Evolutionary conservation across 1,140 invertebrate genomes (phyloP).

Genomic region (Spodoptera frugiperda): DNA sequence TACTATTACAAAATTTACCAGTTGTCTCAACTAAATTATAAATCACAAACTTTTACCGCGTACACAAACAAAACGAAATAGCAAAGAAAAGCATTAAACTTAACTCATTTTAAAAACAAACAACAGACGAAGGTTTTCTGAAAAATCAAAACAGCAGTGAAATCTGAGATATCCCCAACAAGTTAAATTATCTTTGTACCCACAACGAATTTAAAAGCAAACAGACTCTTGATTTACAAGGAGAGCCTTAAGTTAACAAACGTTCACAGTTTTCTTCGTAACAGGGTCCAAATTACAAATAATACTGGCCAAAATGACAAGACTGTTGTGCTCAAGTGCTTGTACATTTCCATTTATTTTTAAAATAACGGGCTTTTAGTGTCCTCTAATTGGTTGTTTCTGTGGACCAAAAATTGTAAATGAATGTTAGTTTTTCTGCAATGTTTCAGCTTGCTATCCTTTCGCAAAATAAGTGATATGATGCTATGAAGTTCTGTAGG

Average conservation of each 20-base stretch:
- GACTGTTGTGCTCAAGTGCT: neutral
- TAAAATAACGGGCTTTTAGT: too few relatives aligned
- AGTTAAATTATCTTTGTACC: conserved; percentile 35
- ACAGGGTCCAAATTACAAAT: conserved; percentile 20
- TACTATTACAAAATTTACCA: neutral
- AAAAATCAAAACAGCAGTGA: conserved; percentile 21
- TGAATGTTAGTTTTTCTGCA: too few relatives aligned
- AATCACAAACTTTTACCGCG: neutral
- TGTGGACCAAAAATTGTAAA: too few relatives aligned
- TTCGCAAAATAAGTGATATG: too few relatives aligned
- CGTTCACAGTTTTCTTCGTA: neutral
- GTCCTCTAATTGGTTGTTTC: too few relatives aligned
- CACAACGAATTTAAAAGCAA: conserved; percentile 33
- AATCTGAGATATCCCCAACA: conserved; percentile 4
- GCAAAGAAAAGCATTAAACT: neutral
- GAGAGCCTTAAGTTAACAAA: conserved; percentile 23
- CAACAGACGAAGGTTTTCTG: neutral
- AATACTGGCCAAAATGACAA: neutral
- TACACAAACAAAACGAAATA: neutral
- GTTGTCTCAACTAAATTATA: too few relatives aligned
- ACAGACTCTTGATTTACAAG: conserved; percentile 30
- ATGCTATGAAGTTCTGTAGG: too few relatives aligned
- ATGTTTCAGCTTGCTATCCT: too few relatives aligned
- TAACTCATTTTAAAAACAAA: conserved; percentile 14
- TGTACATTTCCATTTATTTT: neutral